Evolutionary conservation across 2,888 invertebrate species (phyloP).

Genomic region (Stictocephala bisonia): DNA sequence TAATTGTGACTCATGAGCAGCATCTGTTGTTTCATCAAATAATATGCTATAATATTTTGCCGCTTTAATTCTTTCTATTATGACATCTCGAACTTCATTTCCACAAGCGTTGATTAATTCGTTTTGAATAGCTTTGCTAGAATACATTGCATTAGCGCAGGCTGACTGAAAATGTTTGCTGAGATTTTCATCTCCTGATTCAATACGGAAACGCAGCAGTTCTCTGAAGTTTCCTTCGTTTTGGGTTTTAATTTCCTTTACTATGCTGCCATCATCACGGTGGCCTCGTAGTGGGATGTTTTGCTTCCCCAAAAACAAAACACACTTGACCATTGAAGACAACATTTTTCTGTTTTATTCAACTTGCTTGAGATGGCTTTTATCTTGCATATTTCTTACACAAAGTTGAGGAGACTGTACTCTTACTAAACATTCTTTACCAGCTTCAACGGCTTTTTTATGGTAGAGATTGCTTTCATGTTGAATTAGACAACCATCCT

Average conservation of each 20-base stretch:
- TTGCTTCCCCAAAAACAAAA: constrained; percentile 9
- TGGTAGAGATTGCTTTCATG: constrained; percentile 12
- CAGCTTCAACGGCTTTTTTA: constrained; percentile 14
- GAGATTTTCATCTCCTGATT: constrained; percentile 57
- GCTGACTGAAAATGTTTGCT: constrained; percentile 53
- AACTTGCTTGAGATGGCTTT: background rate
- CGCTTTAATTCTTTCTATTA: background rate
- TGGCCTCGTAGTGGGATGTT: constrained; percentile 17
- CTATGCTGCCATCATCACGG: constrained; percentile 15
- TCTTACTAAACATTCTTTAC: background rate
- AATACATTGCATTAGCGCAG: constrained; percentile 57
- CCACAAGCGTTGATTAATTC: constrained; percentile 57
- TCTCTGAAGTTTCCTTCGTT: constrained; percentile 60
- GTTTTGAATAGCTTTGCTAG: constrained; percentile 59
- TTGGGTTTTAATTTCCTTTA: background rate
- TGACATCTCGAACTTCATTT: constrained; percentile 11
- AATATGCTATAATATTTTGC: constrained; percentile 3
- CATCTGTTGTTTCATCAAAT: constrained; percentile 8
- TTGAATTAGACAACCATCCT: background rate
- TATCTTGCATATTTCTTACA: background rate
- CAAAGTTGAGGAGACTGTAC: constrained; percentile 1
- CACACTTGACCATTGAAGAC: constrained; percentile 4
- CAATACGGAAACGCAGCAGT: constrained; percentile 58
- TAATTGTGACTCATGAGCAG: constrained; percentile 3
- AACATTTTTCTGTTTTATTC: constrained; percentile 5